Evolutionary conservation across 1,140 invertebrate species (phyloP).

Genomic region (Psix sp.): DNA sequence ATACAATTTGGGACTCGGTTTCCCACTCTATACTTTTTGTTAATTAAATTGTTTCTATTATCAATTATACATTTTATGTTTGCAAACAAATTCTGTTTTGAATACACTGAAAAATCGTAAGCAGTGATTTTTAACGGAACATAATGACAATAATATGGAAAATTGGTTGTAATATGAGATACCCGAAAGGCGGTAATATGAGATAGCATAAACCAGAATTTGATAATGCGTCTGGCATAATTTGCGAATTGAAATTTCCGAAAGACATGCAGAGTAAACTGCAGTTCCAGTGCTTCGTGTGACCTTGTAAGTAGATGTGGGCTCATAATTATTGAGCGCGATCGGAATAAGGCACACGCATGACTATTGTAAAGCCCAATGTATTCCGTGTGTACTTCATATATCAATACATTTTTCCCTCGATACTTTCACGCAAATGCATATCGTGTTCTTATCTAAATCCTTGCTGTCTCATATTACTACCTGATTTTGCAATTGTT

Average conservation of each 20-base stretch:
- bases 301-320: constrained; percentile 1
- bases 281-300: neutral
- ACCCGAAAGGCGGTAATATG: neutral
- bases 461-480: constrained; percentile 7
- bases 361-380: constrained; percentile 1
- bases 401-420: constrained; percentile 2
- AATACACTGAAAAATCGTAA: too few relatives aligned
- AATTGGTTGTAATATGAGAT: constrained; percentile 1
- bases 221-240: neutral
- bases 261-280: neutral
- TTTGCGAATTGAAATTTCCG: neutral
- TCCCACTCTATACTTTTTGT: too few relatives aligned
- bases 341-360: neutral
- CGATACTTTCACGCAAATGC: constrained; percentile 4
- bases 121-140: neutral
- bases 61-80: too few relatives aligned
- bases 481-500: constrained; percentile 7
- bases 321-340: neutral
- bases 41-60: too few relatives aligned
- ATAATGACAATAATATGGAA: neutral
- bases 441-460: constrained; percentile 4
- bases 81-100: too few relatives aligned
- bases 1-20: too few relatives aligned
- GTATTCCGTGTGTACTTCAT: constrained; percentile 6
- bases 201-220: constrained; percentile 2